Percentiles rank a stretch among this genome's conserved stretches.
Evolutionary conservation across 1,140 invertebrate genomes (phyloP).

Genomic region (Pristionchus pacificus): DNA sequence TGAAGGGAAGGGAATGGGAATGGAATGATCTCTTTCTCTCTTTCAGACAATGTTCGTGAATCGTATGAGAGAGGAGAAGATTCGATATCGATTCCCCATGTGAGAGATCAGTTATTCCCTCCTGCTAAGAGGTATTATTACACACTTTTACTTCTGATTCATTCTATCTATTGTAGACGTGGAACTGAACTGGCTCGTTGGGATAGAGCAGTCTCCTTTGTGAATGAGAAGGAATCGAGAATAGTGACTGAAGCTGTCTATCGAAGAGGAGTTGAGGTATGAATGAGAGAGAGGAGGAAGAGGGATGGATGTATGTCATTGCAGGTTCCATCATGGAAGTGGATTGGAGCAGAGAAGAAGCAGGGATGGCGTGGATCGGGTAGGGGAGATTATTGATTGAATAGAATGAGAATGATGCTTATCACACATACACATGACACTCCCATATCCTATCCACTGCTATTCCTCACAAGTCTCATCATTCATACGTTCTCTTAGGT

Average conservation of each 20-base stretch:
- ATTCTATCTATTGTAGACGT: constrained; percentile 16
- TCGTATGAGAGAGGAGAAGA: constrained; percentile 3
- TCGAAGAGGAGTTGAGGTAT: constrained; percentile 12
- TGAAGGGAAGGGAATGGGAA: background rate
- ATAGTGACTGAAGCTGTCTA: constrained; percentile 13
- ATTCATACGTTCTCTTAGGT: no score
- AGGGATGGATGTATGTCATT: background rate
- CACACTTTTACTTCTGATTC: background rate
- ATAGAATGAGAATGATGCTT: background rate
- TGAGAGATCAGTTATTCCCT: constrained; percentile 14
- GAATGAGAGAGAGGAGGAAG: background rate
- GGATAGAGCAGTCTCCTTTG: constrained; percentile 14
- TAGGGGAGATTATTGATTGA: background rate
- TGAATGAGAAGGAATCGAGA: constrained; percentile 19
- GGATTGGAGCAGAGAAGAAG: background rate
- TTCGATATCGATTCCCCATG: constrained; percentile 14
- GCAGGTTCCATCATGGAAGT: background rate
- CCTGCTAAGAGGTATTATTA: constrained; percentile 12
- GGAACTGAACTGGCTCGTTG: constrained; percentile 15
- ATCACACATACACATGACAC: no score
- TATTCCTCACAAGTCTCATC: no score
- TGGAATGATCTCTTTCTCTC: background rate
- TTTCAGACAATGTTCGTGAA: constrained; percentile 10
- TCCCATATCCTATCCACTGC: no score
- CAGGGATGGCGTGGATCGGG: background rate